A percentile compares a stretch with the other conserved stretches of the same genome.
phyloP scores from a whole-genome alignment of 2,113 vertebrate species.

The Oxyura jamaicensis region DNA sequence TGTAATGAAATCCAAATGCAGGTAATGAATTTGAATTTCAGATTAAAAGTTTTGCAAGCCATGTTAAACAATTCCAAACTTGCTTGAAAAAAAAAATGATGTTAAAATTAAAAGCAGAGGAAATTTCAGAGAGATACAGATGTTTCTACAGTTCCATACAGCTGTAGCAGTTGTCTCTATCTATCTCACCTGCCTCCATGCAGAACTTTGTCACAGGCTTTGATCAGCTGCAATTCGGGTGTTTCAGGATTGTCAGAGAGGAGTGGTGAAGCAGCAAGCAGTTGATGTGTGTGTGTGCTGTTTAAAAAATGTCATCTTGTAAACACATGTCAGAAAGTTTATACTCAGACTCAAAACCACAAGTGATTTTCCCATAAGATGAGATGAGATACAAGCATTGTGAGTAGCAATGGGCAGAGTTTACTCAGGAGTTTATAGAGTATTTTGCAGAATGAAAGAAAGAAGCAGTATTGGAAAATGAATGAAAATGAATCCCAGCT shows the following conservation, averaged over 20 bases:
- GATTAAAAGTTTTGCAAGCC: constrained; percentile 2
- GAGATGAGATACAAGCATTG: background rate
- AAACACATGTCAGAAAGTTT: background rate
- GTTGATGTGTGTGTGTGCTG: background rate
- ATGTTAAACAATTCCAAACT: background rate
- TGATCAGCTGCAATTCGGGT: background rate
- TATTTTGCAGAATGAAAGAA: background rate
- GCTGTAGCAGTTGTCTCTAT: background rate
- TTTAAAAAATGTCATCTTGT: background rate
- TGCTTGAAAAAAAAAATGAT: background rate
- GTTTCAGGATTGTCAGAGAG: background rate
- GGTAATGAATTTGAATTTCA: constrained; percentile 19
- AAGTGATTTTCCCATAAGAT: constrained; percentile 14
- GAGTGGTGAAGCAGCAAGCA: background rate
- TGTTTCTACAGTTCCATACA: background rate
- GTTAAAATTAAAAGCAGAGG: background rate
- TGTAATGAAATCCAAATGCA: constrained; percentile 48
- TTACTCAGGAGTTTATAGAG: background rate
- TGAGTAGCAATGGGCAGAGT: background rate
- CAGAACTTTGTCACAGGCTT: background rate
- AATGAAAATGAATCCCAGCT: background rate
- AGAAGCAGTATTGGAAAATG: background rate
- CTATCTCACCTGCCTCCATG: background rate
- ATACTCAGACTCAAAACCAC: background rate
- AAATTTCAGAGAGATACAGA: background rate